These are phyloP conservation scores for Notoglanidium macrostoma DNA, from an alignment of 2,797 vertebrate genomes.

Conservation along the genomic window DNA sequence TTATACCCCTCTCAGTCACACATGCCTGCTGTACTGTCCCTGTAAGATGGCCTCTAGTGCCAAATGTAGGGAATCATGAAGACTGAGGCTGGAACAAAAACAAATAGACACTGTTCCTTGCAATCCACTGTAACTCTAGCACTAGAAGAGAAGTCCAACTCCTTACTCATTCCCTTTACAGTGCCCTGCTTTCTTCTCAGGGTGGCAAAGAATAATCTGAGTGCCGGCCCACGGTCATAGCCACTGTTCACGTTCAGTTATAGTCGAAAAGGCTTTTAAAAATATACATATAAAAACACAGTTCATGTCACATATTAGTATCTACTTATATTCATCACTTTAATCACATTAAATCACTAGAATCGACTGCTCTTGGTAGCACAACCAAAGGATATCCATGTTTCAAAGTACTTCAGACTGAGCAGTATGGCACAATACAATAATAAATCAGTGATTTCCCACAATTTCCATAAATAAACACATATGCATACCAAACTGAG, in stretches of 20 bases:
- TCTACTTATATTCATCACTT: not conserved
- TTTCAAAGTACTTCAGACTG: not conserved
- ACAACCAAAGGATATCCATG: not conserved
- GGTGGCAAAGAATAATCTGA: conserved; percentile 4
- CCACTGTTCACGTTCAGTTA: not conserved
- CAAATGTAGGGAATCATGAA: conserved; percentile 36
- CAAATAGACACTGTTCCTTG: conserved; percentile 22
- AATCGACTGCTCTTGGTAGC: not conserved
- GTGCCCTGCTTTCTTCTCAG: conserved; percentile 12
- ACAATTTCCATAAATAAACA: not conserved
- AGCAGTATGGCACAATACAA: not conserved
- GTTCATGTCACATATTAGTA: not conserved
- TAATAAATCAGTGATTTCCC: not conserved
- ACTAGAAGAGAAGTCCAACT: conserved; percentile 29
- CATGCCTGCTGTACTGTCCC: conserved; percentile 8
- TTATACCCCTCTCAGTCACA: conserved; percentile 38
- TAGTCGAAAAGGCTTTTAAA: not conserved
- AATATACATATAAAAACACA: not conserved
- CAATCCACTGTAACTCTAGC: conserved; percentile 40
- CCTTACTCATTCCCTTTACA: conserved; percentile 36
- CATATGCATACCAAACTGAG: not conserved
- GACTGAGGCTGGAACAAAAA: conserved; percentile 28
- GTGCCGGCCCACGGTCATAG: not conserved
- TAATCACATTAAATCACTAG: not conserved
- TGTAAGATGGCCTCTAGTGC: conserved; percentile 23